These are phyloP conservation scores for Pempheris klunzingeri DNA, from an alignment of 2,797 vertebrate genomes.

Conservation along the genomic window DNA sequence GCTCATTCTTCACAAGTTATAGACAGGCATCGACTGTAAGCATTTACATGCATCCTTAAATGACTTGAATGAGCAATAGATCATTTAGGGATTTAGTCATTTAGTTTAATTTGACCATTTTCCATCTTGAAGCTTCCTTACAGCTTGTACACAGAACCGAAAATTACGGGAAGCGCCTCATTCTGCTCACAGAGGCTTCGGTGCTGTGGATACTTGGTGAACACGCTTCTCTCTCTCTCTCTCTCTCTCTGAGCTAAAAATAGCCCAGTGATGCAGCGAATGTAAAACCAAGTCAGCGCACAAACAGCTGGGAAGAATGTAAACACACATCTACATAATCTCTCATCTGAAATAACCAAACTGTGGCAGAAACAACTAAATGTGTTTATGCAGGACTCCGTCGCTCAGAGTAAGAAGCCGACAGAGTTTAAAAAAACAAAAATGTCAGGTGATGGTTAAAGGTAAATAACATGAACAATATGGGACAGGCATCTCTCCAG, in stretches of 20 bases:
- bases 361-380: background rate
- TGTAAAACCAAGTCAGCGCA: background rate
- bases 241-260: constrained; percentile 16
- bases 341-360: background rate
- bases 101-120: no score
- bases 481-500: background rate
- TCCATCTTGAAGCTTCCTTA: background rate
- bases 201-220: background rate
- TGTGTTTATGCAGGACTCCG: background rate
- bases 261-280: background rate
- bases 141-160: background rate
- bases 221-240: background rate
- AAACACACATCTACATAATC: background rate
- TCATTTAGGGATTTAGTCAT: no score
- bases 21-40: background rate
- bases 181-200: background rate
- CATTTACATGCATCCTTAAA: background rate
- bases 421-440: no score
- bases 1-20: no score
- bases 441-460: background rate
- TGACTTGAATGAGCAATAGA: no score
- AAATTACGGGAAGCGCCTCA: background rate
- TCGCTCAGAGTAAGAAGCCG: background rate
- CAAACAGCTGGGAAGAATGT: constrained; percentile 8
- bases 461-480: background rate